Base-by-base conservation (phyloP, 2,113 vertebrate genomes). In the Proteles cristata region DNA sequence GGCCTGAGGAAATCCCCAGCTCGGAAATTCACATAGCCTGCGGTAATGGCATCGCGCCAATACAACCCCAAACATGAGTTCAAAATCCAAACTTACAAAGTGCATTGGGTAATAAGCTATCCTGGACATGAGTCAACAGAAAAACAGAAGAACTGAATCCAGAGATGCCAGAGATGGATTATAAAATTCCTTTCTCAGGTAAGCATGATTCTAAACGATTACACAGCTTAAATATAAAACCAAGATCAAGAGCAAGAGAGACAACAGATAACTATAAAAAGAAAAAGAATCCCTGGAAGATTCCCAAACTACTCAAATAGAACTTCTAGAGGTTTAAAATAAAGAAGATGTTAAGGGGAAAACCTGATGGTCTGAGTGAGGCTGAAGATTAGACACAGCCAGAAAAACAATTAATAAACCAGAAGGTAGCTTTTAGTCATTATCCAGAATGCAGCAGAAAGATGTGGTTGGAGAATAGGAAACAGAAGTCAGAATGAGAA, bases 331-430 rank as follows among this genome's bases (percentile, higher is more conserved):
- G 55, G 28, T 43, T 48, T 80, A 74, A 55, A 65, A 10, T 11
- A 58, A 83, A 82, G 77, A 63, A 86, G 10, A 66, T 33, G 79
- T 76, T 80, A 74, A 94, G 65, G 63, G 53, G 69, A 88, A 94
- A 93, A 76, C 10, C 25, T 45, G 33, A 69, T 68, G 16, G 6
- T 33, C 55, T 33, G 7, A 71, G 86, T 45, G 69, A 53, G 26
- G 33, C 79, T 86, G 19, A 66, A 82, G 73, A 94, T 77, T 85
- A 86, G 79, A 87, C 14, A n/a, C 9, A 84, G 65, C 48, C 63
- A 76, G 89, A 69, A 79, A 92, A 76, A 96, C 93, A 97, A 96
- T 88, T 45, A 84, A 93, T 93, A 89, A 88, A 53, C 55, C 48
- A 17, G 76, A 93, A 94, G 45, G 82, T 61, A 71, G 23, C 50